Conservation (phyloP, 2,113 vertebrate species). For the Brachirus orientalis region DNA sequence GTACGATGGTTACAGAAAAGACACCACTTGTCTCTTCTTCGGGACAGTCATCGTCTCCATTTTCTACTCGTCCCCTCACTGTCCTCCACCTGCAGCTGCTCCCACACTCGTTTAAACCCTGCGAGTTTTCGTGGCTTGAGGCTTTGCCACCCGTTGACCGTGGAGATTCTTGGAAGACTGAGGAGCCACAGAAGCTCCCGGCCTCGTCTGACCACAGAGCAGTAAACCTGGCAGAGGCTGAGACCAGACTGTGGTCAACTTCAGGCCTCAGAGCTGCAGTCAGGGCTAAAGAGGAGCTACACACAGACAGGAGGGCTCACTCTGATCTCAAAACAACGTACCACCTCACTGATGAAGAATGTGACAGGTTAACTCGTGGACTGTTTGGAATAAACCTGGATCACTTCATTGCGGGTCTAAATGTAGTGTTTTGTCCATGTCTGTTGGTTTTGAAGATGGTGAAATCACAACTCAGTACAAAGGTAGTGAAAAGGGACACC, state of each 20-base stretch:
- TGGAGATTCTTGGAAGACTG: slow-evolving; percentile 56
- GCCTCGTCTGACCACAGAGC: slow-evolving; percentile 55
- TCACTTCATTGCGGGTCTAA: no score
- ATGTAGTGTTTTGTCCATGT: no score
- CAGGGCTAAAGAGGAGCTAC: not conserved
- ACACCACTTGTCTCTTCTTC: not conserved
- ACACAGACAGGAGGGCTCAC: not conserved
- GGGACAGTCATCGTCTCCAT: slow-evolving; percentile 24
- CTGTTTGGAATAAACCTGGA: no score
- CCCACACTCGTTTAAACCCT: slow-evolving; percentile 59
- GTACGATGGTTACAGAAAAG: not conserved
- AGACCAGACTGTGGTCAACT: slow-evolving; percentile 70
- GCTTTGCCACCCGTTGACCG: slow-evolving; percentile 54
- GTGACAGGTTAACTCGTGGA: no score
- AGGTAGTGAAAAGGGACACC: no score
- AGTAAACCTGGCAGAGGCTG: slow-evolving; percentile 65
- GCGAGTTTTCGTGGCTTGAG: slow-evolving; percentile 70
- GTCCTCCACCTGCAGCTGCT: slow-evolving; percentile 22
- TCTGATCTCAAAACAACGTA: not conserved
- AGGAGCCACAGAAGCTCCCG: slow-evolving; percentile 41
- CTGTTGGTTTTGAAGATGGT: no score
- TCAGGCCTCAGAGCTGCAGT: slow-evolving; percentile 11
- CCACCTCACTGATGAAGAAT: not conserved
- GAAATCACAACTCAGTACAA: no score
- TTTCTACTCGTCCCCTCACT: no score